These are phyloP conservation scores for Myopa testacea DNA, from an alignment of 2,888 invertebrate genomes.

Conservation along the genomic window DNA sequence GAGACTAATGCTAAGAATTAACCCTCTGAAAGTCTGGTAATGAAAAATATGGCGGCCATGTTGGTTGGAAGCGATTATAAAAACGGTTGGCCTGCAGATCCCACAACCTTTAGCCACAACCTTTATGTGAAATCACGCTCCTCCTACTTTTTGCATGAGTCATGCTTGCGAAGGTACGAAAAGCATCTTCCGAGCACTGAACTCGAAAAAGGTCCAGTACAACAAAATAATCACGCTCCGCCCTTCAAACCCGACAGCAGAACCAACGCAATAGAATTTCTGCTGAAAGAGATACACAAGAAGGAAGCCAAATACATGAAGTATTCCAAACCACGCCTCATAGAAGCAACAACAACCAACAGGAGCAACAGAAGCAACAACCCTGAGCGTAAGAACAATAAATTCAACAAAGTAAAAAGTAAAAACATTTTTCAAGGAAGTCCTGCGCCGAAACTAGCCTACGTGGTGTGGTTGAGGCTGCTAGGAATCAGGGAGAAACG, in stretches of 20 bases:
- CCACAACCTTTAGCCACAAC: background rate
- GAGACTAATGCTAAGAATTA: background rate
- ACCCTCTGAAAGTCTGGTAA: conserved; percentile 12
- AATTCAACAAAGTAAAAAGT: background rate
- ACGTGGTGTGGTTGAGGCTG: background rate
- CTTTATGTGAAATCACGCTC: background rate
- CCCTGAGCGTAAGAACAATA: conserved; percentile 15
- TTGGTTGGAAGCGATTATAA: background rate
- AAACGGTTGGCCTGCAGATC: background rate
- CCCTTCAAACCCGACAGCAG: conserved; percentile 47
- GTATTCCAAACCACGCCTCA: conserved; percentile 37
- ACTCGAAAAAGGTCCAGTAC: conserved; percentile 9
- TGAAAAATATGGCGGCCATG: conserved; percentile 31
- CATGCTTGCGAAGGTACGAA: conserved; percentile 25
- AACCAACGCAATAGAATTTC: conserved; percentile 45
- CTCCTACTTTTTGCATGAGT: conserved; percentile 28
- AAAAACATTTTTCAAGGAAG: conserved; percentile 30
- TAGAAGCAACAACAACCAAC: conserved; percentile 12
- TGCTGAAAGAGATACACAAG: conserved; percentile 29
- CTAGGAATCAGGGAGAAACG: background rate
- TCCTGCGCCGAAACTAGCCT: conserved; percentile 34
- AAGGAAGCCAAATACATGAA: conserved; percentile 19
- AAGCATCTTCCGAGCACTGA: conserved; percentile 14
- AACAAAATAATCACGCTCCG: conserved; percentile 49
- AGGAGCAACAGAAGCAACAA: background rate